phyloP scores from a whole-genome alignment of 35 echinoderm and acorn worm genomes.

The Anneissia japonica region DNA sequence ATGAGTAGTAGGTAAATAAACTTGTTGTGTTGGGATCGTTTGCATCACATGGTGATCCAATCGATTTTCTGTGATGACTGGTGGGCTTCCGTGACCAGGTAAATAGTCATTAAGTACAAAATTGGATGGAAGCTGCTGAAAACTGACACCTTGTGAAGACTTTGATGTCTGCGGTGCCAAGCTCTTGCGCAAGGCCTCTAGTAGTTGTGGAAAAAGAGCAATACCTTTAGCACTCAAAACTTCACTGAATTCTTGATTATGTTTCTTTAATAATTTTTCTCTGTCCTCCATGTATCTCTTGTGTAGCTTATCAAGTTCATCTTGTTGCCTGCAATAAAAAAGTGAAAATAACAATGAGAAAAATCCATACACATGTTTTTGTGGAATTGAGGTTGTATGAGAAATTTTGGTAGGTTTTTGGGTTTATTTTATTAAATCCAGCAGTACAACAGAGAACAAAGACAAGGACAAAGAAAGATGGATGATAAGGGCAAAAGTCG shows the following conservation, averaged over 20 bases:
- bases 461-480: too few species aligned
- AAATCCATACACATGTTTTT: too few species aligned
- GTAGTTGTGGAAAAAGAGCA: neutral
- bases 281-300: neutral
- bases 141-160: neutral
- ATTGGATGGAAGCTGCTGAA: neutral
- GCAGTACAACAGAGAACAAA: too few species aligned
- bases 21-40: neutral
- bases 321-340: neutral
- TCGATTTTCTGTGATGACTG: neutral
- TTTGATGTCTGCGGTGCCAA: neutral
- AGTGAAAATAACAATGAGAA: neutral
- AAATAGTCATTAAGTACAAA: neutral
- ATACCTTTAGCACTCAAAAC: neutral
- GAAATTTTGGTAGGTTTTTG: too few species aligned
- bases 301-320: neutral
- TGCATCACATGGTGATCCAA: neutral
- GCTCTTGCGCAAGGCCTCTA: neutral
- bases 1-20: neutral
- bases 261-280: neutral
- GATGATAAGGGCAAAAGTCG: too few species aligned
- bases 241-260: neutral
- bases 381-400: too few species aligned
- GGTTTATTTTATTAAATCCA: too few species aligned
- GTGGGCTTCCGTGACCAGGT: neutral